A percentile compares a stretch with the other conserved stretches of the same genome.
These are phyloP conservation scores for Parasteatoda tepidariorum DNA, from an alignment of 1,140 invertebrate species.

Conservation along the genomic window DNA sequence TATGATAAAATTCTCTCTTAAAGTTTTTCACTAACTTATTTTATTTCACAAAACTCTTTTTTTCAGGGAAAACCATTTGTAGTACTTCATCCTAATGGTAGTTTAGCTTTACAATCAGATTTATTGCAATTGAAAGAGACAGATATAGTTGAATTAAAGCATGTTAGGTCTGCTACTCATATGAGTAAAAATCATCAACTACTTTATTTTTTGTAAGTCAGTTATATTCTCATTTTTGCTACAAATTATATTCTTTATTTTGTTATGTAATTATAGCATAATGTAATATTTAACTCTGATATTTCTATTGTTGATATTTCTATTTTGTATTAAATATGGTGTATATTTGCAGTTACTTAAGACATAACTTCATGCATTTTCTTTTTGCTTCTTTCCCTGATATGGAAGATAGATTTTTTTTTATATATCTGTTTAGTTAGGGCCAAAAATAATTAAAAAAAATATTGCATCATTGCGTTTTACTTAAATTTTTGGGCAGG, in stretches of 20 bases:
- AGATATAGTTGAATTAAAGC: slow-evolving; percentile 77
- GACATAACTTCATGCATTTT: not conserved
- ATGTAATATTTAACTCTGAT: not conserved
- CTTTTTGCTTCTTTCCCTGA: not conserved
- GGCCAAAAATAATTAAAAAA: too few relatives aligned
- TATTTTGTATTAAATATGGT: not conserved
- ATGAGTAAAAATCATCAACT: slow-evolving; percentile 89
- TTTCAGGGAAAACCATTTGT: slow-evolving; percentile 81
- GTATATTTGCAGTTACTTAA: not conserved
- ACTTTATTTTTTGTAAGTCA: slow-evolving; percentile 86
- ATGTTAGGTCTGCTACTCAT: slow-evolving; percentile 76
- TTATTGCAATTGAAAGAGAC: slow-evolving; percentile 81
- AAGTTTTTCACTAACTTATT: not conserved
- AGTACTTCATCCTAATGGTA: slow-evolving; percentile 88
- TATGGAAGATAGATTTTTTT: not conserved
- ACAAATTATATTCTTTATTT: not conserved
- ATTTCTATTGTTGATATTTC: not conserved
- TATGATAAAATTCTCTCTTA: not conserved
- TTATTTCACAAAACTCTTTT: not conserved
- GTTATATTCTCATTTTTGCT: not conserved
- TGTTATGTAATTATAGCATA: not conserved
- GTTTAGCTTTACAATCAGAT: slow-evolving; percentile 86
- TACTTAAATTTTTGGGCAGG: too few relatives aligned
- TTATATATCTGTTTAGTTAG: too few relatives aligned
- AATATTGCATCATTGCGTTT: too few relatives aligned